Base-by-base conservation (phyloP, 2,888 invertebrate genomes). In the Isotomurus palustris region DNA sequence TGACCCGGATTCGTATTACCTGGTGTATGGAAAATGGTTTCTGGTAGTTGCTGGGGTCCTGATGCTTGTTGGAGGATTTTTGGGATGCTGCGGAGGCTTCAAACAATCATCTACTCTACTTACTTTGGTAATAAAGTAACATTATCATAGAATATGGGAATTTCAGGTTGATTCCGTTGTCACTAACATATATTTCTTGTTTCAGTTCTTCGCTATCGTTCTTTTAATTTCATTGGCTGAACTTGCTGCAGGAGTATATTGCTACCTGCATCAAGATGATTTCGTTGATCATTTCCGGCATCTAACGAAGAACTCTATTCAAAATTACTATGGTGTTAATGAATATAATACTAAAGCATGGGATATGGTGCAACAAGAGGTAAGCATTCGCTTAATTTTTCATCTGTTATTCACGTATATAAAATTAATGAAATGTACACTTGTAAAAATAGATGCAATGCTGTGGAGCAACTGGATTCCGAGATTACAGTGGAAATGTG, bases 1-100 rank as follows among this genome's bases (percentile, higher is more conserved):
- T 19, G 49, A 49, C 14, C 49, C 44, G 41, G 67, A 69, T 22
- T 61, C 65, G 44, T 65, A 66, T 21, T 67, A 67, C 44, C 40
- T 69, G 53, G 57, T 58, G 2, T 66, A 67, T 56, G 69, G 67
- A 53, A 62, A 62, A 55, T 64, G 66, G 57, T 68, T 66, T 53
- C 52, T 69, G 28, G 59, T 69, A 35, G 66, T 69, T 21, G 62
- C 66, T 24, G 69, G 69, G 2, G 56, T 58, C 14, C 53, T 68
- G 10, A 66, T 69, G 63, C 44, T 69, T 25, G 53, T 69, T 17
- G 67, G 65, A 3, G 69, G 69, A 8, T 66, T 69, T 14, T 62
- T 68, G 14, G 69, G 69, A 27, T 69, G 69, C 28, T 62, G 65
- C 35, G 69, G 69, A 19, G 67, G 69, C 27, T 61, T 64, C 40